Evolutionary conservation across 2,113 vertebrate genomes (phyloP).

Genomic region (Sander vitreus): DNA sequence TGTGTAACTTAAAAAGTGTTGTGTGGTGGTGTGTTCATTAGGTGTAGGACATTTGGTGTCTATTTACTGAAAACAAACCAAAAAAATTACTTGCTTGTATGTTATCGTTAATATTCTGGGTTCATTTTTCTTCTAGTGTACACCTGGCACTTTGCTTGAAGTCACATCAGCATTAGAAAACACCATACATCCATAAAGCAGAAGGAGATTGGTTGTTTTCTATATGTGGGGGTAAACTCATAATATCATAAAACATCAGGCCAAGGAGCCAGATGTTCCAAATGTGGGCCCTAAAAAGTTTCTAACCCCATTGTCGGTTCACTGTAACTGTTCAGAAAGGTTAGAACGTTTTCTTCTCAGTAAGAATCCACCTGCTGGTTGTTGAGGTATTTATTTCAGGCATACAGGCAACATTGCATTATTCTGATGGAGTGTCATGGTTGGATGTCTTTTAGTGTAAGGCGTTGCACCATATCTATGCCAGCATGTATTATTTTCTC

Average conservation of each 20-base stretch:
- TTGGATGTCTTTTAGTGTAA: neutral
- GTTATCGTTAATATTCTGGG: no score
- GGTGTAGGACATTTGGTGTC: no score
- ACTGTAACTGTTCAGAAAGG: neutral
- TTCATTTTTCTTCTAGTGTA: no score
- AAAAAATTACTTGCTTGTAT: no score
- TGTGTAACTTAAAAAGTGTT: neutral
- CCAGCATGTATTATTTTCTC: neutral
- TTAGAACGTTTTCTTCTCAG: neutral
- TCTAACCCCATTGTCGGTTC: neutral
- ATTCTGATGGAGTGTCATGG: neutral
- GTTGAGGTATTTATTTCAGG: neutral
- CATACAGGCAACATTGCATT: neutral
- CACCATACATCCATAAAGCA: no score
- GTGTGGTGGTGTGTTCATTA: neutral
- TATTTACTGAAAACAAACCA: no score
- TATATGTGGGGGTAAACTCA: no score
- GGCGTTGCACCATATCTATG: constrained; percentile 17
- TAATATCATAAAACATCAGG: no score
- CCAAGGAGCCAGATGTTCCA: no score
- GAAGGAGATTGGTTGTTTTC: no score
- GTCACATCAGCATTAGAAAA: no score
- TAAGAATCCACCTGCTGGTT: constrained; percentile 13
- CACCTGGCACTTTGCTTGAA: no score
- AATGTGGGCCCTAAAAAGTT: neutral